These are phyloP conservation scores for Drosophila engyochracea DNA, from an alignment of 2,888 invertebrate genomes.

Conservation along the genomic window DNA sequence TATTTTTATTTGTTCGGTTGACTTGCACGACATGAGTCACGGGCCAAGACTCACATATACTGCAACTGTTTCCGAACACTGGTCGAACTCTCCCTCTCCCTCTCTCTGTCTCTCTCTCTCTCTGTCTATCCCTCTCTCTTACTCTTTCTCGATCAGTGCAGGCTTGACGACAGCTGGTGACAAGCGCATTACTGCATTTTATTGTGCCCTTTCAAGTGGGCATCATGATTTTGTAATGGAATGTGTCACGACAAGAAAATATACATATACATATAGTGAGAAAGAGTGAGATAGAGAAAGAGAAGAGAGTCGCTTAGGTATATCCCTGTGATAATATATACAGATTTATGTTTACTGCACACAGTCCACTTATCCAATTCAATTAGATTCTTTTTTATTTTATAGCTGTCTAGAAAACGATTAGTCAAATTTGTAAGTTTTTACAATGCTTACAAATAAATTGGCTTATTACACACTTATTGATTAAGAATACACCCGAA, in stretches of 20 bases:
- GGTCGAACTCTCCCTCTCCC: not conserved
- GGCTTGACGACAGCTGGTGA: conserved; percentile 14
- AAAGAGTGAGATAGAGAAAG: not conserved
- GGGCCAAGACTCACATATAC: conserved; percentile 23
- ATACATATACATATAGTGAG: not conserved
- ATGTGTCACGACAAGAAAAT: not conserved
- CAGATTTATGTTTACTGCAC: not conserved
- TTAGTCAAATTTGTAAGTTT: not conserved
- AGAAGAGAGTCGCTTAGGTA: not conserved
- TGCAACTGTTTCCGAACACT: conserved; percentile 13
- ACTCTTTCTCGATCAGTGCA: not conserved
- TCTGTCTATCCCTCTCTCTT: not conserved
- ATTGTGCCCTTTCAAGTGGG: not conserved
- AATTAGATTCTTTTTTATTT: not conserved
- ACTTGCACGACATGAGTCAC: conserved; percentile 49
- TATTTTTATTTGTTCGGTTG: conserved; percentile 7
- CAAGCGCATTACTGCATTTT: conserved; percentile 1
- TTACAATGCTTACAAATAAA: not conserved
- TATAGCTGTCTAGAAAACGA: not conserved
- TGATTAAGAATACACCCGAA: not conserved
- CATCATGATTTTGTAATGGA: not conserved
- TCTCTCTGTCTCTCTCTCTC: not conserved
- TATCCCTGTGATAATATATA: not conserved
- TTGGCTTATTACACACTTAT: not conserved
- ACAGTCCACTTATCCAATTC: not conserved